phyloP scores from a whole-genome alignment of 2,888 invertebrate genomes.

The Pseudanteris insignis region DNA sequence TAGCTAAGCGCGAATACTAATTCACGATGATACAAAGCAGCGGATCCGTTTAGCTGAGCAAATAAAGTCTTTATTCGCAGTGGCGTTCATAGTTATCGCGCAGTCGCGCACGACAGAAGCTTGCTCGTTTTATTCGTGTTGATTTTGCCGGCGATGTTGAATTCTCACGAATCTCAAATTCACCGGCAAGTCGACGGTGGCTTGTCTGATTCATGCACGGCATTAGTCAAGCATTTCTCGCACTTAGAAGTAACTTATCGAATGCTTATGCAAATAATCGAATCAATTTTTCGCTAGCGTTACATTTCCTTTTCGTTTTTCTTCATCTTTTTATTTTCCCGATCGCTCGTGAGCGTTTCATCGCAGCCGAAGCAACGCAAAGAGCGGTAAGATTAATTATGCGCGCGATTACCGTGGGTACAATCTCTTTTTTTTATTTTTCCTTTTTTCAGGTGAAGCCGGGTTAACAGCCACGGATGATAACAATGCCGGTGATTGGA shows the following conservation, averaged over 20 bases:
- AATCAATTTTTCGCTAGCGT: constrained; percentile 3
- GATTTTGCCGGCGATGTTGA: constrained; percentile 27
- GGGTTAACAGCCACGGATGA: constrained; percentile 35
- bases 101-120: constrained; percentile 23
- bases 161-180: constrained; percentile 44
- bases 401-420: constrained; percentile 10
- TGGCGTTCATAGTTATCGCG: constrained; percentile 26
- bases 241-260: constrained; percentile 9
- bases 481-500: constrained; percentile 42
- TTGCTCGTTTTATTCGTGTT: constrained; percentile 18
- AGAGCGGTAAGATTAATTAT: constrained; percentile 14
- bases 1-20: too few species aligned
- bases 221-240: constrained; percentile 17
- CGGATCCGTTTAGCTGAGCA: constrained; percentile 25
- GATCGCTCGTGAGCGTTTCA: too few species aligned
- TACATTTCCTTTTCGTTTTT: neutral
- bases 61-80: constrained; percentile 18
- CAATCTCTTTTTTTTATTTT: too few species aligned
- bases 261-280: constrained; percentile 8
- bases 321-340: neutral
- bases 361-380: too few species aligned
- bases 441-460: constrained; percentile 11
- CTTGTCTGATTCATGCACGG: constrained; percentile 15
- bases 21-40: constrained; percentile 1
- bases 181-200: constrained; percentile 6